Conservation (phyloP, 2,113 vertebrate genomes). For the Cololabis saira region DNA sequence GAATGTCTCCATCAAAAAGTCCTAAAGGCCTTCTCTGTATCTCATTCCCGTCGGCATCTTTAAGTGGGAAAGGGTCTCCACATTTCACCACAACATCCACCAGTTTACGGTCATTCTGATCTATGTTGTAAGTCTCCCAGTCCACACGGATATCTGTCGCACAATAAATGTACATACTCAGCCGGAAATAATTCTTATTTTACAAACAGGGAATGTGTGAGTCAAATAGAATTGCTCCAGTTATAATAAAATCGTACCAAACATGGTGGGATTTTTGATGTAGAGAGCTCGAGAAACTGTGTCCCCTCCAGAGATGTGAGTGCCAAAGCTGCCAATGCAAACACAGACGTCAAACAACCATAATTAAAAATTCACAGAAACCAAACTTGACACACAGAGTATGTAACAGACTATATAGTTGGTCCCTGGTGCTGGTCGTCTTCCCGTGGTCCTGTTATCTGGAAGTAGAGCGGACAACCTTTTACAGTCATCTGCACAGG, state of each 20-base stretch:
- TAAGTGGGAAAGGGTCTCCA: conserved; percentile 84
- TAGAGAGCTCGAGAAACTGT: conserved; percentile 83
- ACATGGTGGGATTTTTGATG: conserved; percentile 90
- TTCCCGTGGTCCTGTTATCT: conserved; percentile 81
- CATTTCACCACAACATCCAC: conserved; percentile 86
- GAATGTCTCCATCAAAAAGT: conserved; percentile 17
- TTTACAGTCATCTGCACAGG: conserved; percentile 86
- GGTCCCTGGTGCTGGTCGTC: conserved; percentile 78
- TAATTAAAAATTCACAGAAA: not conserved
- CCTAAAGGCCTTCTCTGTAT: conserved; percentile 25
- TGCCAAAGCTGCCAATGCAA: conserved; percentile 85
- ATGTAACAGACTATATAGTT: conserved; percentile 80
- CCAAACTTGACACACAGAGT: not conserved
- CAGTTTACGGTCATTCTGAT: conserved; percentile 76
- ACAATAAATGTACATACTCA: not conserved
- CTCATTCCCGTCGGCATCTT: conserved; percentile 77
- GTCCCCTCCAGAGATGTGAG: conserved; percentile 87
- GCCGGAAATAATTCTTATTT: not conserved
- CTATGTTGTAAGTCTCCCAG: conserved; percentile 86
- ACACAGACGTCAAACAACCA: conserved; percentile 1
- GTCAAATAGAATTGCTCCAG: not conserved
- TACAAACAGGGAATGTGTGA: not conserved
- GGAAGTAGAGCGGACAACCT: conserved; percentile 92
- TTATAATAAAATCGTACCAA: conserved; percentile 77
- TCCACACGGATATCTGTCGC: conserved; percentile 90